These are phyloP conservation scores for Eclectus roratus DNA, from an alignment of 2,113 vertebrate species.

Conservation along the genomic window DNA sequence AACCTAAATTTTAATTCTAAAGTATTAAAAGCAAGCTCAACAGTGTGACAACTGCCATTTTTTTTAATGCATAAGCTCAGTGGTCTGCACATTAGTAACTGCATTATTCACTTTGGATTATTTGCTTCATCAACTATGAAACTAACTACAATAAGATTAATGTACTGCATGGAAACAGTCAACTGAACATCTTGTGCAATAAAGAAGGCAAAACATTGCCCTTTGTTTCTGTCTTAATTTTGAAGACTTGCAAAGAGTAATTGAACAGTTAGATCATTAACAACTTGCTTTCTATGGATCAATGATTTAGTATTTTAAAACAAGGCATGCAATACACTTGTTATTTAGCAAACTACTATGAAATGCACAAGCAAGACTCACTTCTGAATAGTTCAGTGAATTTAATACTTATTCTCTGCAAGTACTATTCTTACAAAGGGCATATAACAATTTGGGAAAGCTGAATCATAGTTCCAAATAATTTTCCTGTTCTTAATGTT, in stretches of 20 bases:
- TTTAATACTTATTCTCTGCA: background rate
- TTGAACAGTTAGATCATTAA: background rate
- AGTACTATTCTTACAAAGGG: background rate
- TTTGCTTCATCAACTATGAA: background rate
- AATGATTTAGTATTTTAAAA: background rate
- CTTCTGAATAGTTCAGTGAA: background rate
- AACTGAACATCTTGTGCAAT: background rate
- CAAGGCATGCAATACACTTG: background rate
- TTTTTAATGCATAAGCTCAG: background rate
- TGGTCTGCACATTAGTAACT: background rate
- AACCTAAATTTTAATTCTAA: background rate
- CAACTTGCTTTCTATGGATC: background rate
- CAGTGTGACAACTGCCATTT: background rate
- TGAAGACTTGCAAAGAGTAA: background rate
- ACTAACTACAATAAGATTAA: background rate
- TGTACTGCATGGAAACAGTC: background rate
- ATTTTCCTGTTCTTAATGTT: background rate
- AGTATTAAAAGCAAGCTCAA: background rate
- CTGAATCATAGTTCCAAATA: background rate
- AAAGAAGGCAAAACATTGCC: background rate
- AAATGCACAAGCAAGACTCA: background rate
- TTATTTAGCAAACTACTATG: background rate
- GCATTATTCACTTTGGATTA: background rate
- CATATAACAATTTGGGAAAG: background rate
- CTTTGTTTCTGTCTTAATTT: background rate